Base-by-base conservation (phyloP, 2,797 vertebrate species). In the Sebastes diaconus region DNA sequence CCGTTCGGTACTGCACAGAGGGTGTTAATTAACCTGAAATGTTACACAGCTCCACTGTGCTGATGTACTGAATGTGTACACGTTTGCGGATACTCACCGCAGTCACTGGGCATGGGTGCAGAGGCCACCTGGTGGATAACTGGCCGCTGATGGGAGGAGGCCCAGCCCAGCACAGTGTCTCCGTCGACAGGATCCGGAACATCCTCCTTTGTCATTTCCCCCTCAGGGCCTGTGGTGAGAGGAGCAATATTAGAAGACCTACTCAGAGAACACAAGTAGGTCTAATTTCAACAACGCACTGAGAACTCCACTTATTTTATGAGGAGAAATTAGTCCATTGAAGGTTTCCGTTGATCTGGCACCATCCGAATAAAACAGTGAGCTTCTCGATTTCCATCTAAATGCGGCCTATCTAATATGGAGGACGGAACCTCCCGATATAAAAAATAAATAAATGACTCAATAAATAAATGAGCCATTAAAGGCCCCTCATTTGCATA, bases 141-240 rank as follows among this genome's bases (percentile, higher is more conserved):
- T 0, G 97, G 93, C 3, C 94, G 93, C 81, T 93, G 93, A 39
- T 95, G 94, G 82, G 91, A 74, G 64, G 95, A 94, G 46, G 39
- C 14, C 83, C 90, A 94, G 92, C 92, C 96, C 82, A 91, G 88
- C 75, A 95, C 88, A 22, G 89, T 81, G 85, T 95, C 94, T 89
- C 95, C 97, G 94, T 96, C 96, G 1, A 92, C 84, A 76, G 95
- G 95, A 90, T 95, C 94, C 68, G 95, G 95, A 85, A 97, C 92
- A 94, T 98, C 98, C 92, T 99, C 98, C 96, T 98, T 97, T 92
- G 98, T 99, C 98, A 99, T 99, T 88, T 97, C 97, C 92, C 88
- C 80, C 91, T 92, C 88, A 84, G 86, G 91, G 85, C 90, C 95
- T 92, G 84, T 0, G 68, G 69, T 70, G 84, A 83, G 55, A 87